A percentile compares a stretch with the other conserved stretches of the same genome.
Conservation (phyloP, 2,113 vertebrate genomes). For the Corynorhinus townsendii region DNA sequence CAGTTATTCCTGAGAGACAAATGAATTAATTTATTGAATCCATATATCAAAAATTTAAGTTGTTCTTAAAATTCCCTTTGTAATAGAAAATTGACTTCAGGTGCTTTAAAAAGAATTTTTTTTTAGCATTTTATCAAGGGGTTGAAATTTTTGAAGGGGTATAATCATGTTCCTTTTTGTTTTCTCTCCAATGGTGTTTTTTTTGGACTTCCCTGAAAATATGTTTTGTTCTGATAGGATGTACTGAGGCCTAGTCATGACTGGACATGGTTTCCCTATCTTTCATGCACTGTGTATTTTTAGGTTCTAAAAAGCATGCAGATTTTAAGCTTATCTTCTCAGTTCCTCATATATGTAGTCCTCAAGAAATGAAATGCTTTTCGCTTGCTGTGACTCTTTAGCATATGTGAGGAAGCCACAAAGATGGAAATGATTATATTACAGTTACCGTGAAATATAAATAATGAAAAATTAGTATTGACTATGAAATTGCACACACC, state of each 20-base stretch:
- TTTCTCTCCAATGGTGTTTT: not conserved
- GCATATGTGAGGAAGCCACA: not conserved
- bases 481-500: not conserved
- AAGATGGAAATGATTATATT: not conserved
- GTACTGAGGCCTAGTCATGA: not conserved
- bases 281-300: not conserved
- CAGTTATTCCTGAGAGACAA: not conserved
- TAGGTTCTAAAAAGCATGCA: not conserved
- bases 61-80: conserved; percentile 17
- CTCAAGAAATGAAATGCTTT: not conserved
- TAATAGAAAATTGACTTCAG: conserved; percentile 10
- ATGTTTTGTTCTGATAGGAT: not conserved
- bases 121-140: not conserved
- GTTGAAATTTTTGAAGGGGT: not conserved
- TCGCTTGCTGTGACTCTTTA: not conserved
- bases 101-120: not conserved
- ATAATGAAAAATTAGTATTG: not conserved
- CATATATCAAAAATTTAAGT: conserved; percentile 1
- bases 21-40: conserved; percentile 15
- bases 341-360: not conserved
- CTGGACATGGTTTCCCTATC: not conserved
- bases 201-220: not conserved
- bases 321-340: not conserved
- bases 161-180: not conserved
- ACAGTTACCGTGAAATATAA: not conserved